Evolutionary conservation across 2,113 vertebrate species (phyloP).

Genomic region (Pycnonotus jocosus): DNA sequence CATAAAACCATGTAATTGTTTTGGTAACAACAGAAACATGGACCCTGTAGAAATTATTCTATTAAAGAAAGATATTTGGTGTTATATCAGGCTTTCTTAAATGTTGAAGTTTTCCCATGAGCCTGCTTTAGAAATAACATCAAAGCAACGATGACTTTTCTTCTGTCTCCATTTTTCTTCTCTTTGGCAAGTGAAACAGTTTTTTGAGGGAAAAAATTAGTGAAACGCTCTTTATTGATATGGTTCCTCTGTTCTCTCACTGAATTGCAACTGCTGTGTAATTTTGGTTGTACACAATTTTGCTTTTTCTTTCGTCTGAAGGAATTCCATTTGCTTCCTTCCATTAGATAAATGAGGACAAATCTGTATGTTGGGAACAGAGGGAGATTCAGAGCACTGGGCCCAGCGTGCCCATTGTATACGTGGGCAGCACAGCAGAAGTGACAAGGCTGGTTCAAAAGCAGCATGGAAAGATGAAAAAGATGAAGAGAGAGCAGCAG

Average conservation of each 20-base stretch:
- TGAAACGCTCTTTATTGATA: neutral
- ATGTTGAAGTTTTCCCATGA: neutral
- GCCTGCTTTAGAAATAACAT: neutral
- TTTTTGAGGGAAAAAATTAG: neutral
- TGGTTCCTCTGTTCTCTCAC: neutral
- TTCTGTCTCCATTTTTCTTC: neutral
- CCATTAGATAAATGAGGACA: neutral
- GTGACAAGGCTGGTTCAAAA: neutral
- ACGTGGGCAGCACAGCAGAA: neutral
- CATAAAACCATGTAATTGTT: neutral
- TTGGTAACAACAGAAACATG: neutral
- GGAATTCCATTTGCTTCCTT: neutral
- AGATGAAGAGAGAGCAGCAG: constrained; percentile 3
- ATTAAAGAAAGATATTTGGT: neutral
- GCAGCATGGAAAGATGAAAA: neutral
- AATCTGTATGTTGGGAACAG: neutral
- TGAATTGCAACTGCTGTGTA: neutral
- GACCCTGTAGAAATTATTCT: neutral
- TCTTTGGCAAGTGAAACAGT: neutral
- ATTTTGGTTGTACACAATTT: neutral
- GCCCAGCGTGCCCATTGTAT: neutral
- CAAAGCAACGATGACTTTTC: neutral
- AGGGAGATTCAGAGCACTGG: neutral
- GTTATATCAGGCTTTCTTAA: neutral
- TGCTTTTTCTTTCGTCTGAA: neutral